phyloP scores from a whole-genome alignment of 2,797 vertebrate genomes.

The Saxicola maurus region DNA sequence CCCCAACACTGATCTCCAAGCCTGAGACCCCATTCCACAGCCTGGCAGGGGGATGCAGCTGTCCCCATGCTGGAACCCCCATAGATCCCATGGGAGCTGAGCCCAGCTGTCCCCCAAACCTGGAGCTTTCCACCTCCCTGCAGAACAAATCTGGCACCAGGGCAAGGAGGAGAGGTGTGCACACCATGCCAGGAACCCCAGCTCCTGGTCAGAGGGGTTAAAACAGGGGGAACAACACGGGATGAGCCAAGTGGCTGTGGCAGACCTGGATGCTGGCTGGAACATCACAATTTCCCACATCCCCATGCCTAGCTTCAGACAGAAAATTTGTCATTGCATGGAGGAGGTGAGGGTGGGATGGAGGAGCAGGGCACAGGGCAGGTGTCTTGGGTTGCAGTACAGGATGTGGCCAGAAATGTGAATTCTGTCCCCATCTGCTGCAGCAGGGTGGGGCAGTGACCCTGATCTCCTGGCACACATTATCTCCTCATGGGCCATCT shows the following conservation, averaged over 20 bases:
- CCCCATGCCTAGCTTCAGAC: not conserved
- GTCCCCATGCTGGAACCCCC: not conserved
- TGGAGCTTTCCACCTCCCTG: not conserved
- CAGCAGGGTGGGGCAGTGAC: no score
- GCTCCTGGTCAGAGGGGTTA: not conserved
- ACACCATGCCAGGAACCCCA: not conserved
- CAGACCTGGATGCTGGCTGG: not conserved
- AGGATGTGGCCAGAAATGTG: no score
- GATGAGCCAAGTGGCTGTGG: rapidly evolving
- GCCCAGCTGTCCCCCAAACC: not conserved
- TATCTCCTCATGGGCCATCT: no score
- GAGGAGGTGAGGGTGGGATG: not conserved
- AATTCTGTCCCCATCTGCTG: no score
- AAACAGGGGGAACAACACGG: rapidly evolving
- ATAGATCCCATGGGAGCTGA: rapidly evolving
- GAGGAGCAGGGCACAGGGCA: not conserved
- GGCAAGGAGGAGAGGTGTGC: not conserved
- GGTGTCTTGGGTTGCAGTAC: no score
- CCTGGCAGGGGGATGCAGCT: not conserved
- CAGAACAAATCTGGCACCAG: not conserved
- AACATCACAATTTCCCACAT: not conserved
- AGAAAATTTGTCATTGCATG: not conserved
- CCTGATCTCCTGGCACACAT: no score
- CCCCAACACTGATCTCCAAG: not conserved
- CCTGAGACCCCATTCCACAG: not conserved